A percentile compares a stretch with the other conserved stretches of the same genome.
Evolutionary conservation across 2,113 vertebrate genomes (phyloP).

Genomic region (Sceloporus undulatus): DNA sequence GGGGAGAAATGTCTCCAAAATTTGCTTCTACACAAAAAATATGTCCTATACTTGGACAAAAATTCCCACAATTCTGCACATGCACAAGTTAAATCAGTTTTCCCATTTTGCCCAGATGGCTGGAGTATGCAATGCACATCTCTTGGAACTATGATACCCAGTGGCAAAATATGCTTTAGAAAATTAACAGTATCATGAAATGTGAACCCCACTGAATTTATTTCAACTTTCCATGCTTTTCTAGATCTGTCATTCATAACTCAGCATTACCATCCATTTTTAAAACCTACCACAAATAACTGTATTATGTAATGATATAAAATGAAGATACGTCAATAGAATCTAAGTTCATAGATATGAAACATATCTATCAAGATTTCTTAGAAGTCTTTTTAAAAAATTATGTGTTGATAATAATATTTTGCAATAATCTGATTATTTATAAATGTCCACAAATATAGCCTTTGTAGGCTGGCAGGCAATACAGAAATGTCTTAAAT

Average conservation of each 20-base stretch:
- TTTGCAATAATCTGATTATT: not conserved
- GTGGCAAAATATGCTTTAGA: slow-evolving; percentile 51
- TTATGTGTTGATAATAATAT: not conserved
- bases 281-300: not conserved
- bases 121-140: slow-evolving; percentile 55
- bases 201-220: not conserved
- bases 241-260: not conserved
- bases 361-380: not conserved
- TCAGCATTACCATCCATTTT: not conserved
- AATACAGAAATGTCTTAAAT: too few species aligned
- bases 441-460: not conserved
- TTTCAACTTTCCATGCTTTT: not conserved
- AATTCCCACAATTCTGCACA: not conserved
- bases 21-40: too few species aligned
- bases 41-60: too few species aligned
- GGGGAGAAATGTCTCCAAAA: too few species aligned
- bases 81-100: slow-evolving; percentile 64
- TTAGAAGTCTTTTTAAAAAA: not conserved
- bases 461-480: too few species aligned
- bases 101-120: slow-evolving; percentile 44
- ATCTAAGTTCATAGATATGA: not conserved
- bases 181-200: slow-evolving; percentile 26
- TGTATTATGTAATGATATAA: slow-evolving; percentile 5
- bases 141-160: slow-evolving; percentile 39
- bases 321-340: not conserved